Conservation (phyloP, 2,797 vertebrate species). For the Acanthopagrus latus region DNA sequence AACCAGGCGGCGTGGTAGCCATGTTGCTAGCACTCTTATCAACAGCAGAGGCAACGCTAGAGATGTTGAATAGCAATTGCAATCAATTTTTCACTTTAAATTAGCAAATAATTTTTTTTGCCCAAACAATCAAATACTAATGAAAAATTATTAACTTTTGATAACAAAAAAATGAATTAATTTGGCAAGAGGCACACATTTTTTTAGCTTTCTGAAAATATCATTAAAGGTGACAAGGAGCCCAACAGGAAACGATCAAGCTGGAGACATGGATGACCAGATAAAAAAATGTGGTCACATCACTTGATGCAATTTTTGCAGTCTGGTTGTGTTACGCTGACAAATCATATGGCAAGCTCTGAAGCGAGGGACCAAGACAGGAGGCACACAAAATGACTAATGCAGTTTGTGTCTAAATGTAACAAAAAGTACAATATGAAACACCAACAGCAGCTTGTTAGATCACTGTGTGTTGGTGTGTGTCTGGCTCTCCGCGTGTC, state of each 20-base stretch:
- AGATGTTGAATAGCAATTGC: too few relatives aligned
- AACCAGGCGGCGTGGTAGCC: too few relatives aligned
- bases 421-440: conserved; percentile 19
- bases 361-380: conserved; percentile 50
- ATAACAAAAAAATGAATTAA: background rate
- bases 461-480: conserved; percentile 16
- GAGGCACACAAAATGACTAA: conserved; percentile 18
- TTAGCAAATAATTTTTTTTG: too few relatives aligned
- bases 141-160: background rate
- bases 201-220: background rate
- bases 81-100: too few relatives aligned
- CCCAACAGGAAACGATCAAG: background rate
- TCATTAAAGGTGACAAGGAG: background rate
- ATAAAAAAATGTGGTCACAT: background rate
- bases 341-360: background rate
- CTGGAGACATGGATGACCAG: background rate
- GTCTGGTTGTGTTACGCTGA: background rate
- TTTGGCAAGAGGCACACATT: background rate
- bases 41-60: too few relatives aligned
- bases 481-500: conserved; percentile 6
- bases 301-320: background rate
- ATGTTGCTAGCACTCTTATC: too few relatives aligned
- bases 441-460: conserved; percentile 27
- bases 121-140: background rate
- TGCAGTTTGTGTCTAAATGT: conserved; percentile 24